Base-by-base conservation (phyloP, 2,113 vertebrate species). In the Pachycephala philippinensis region DNA sequence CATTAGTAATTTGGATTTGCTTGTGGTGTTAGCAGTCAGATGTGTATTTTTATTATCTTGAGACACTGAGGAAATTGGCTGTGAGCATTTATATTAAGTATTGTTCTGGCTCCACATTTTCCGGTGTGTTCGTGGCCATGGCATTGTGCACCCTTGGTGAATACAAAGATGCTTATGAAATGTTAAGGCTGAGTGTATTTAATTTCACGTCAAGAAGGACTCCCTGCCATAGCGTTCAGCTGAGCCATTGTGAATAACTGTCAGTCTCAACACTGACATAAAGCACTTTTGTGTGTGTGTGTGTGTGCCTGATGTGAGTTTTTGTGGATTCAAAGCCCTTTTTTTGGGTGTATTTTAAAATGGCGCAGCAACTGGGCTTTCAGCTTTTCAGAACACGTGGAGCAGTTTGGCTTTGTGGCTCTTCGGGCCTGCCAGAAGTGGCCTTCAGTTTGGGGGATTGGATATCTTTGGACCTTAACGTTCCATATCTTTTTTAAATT, bases 91-190 rank as follows among this genome's bases (percentile, higher is more conserved):
- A 33, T 54, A 45, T 69, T 30, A 75, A 52, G 13, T 26, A 50
- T 84, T 87, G 44, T 84, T 90, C 60, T 53, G 64, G 78, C 35
- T 71, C 33, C 30, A 1, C 6, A 0, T 66, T 72, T 91, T 83
- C 69, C 0, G 0, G 27, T 40, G 47, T 20, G 44, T 70, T 93
- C 0, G 1, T 28, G 68, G 50, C 79, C 21, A 0, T 6, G 24
- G 21, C 28, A 26, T 77, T 84, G 23, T 12, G 17, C 35, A 54
- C n/a, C 42, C 50, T 61, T 63, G 57, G 63, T 44, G 68, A 91
- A 80, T 74, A 59, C 57, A 69, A 21, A 90, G 74, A 45, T 63
- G 78, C 59, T 93, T 85, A 52, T 50, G 47, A 66, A 74, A 57
- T 44, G 42, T 47, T 77, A 15, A 56, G 45, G 37, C 74, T 66